A percentile compares a stretch with the other conserved stretches of the same genome.
These are phyloP conservation scores for Pegoplata infirma DNA, from an alignment of 2,888 invertebrate species.

Conservation along the genomic window DNA sequence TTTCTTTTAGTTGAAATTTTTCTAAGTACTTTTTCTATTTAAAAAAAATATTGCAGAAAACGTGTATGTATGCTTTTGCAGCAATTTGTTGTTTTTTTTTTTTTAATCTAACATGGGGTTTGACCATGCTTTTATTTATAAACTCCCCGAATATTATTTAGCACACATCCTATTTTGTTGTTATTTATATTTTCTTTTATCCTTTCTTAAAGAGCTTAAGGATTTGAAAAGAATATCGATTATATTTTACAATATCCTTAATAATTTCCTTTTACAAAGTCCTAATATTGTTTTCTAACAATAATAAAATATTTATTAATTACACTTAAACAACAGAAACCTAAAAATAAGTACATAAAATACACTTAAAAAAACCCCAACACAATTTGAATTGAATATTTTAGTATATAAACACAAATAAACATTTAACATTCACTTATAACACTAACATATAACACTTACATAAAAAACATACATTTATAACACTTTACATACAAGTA, in stretches of 20 bases:
- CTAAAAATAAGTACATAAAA: not conserved
- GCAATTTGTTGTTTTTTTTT: too few species aligned
- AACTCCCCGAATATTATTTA: too few species aligned
- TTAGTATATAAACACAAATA: not conserved
- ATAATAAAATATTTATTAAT: conserved; percentile 2
- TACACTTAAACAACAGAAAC: not conserved
- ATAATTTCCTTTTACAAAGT: not conserved
- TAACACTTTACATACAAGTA: conserved; percentile 16
- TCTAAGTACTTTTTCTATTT: too few species aligned
- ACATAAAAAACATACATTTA: conserved; percentile 5
- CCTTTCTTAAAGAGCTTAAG: not conserved
- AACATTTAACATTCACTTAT: not conserved
- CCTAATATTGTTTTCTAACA: not conserved
- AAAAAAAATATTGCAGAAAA: too few species aligned
- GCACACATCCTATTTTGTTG: not conserved
- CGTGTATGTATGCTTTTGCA: too few species aligned
- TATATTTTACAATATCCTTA: not conserved
- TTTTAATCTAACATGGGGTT: too few species aligned
- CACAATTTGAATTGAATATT: not conserved
- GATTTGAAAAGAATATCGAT: not conserved
- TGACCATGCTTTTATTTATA: too few species aligned
- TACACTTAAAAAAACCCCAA: not conserved
- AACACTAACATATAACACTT: too few species aligned
- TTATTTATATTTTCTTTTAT: not conserved
- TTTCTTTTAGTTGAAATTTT: too few species aligned